Percentiles rank a stretch among this genome's conserved stretches.
Conservation (phyloP, 1,140 invertebrate species). For the Micrasema minimum region DNA sequence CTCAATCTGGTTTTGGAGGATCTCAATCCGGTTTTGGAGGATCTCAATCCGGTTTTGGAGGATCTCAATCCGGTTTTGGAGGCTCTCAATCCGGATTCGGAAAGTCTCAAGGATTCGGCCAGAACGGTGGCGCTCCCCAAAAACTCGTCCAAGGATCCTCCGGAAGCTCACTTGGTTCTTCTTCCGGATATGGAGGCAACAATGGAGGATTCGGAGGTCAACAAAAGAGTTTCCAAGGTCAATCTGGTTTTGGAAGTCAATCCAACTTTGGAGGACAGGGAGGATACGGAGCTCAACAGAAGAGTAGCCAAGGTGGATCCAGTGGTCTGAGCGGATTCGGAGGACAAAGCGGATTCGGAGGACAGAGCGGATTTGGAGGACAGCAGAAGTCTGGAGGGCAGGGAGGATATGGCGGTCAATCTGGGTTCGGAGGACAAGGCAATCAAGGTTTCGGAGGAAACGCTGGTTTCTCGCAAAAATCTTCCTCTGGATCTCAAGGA, state of each 20-base stretch:
- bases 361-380: background rate
- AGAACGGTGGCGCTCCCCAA: background rate
- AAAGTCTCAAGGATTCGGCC: background rate
- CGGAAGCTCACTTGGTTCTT: background rate
- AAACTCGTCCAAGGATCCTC: slow-evolving; percentile 8
- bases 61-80: too few relatives aligned
- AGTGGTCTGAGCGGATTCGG: background rate
- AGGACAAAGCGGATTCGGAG: slow-evolving; percentile 20
- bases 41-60: too few relatives aligned
- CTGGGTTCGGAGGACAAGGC: slow-evolving; percentile 8
- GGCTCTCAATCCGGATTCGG: too few relatives aligned
- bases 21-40: too few relatives aligned
- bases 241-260: slow-evolving; percentile 14
- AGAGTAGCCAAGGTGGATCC: slow-evolving; percentile 8
- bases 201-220: slow-evolving; percentile 22
- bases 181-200: slow-evolving; percentile 17
- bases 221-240: too few relatives aligned
- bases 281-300: slow-evolving; percentile 5
- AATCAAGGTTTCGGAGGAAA: slow-evolving; percentile 17
- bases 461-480: slow-evolving; percentile 32
- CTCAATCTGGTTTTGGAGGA: slow-evolving; percentile 1
- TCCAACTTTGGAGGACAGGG: too few relatives aligned
- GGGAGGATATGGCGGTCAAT: slow-evolving; percentile 17
- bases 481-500: slow-evolving; percentile 29
- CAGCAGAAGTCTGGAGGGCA: slow-evolving; percentile 10